Percentiles rank a stretch among this genome's conserved stretches.
Conservation (phyloP, 2,113 vertebrate species). For the Sminthopsis crassicaudata region DNA sequence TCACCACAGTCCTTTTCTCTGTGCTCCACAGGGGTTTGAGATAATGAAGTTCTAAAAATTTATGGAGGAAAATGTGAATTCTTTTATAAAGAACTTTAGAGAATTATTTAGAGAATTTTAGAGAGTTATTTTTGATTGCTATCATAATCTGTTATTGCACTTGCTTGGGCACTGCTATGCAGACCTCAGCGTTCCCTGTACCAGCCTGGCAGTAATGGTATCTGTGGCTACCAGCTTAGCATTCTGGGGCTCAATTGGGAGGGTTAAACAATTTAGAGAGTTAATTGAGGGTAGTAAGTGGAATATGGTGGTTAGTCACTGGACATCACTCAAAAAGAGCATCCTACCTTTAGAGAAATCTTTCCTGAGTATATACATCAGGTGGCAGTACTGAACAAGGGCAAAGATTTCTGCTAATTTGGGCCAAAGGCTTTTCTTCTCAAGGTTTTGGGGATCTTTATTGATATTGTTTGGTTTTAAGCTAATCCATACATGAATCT, state of each 20-base stretch:
- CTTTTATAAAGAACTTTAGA: background rate
- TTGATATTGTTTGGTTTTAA: conserved; percentile 53
- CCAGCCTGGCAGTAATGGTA: no score
- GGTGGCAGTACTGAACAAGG: background rate
- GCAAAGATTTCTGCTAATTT: background rate
- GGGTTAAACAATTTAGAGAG: background rate
- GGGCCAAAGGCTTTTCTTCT: background rate
- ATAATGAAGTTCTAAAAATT: background rate
- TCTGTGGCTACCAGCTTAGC: background rate
- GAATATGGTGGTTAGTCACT: background rate
- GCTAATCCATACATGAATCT: conserved; percentile 26
- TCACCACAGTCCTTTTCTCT: background rate
- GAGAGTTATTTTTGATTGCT: background rate
- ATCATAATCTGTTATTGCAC: background rate
- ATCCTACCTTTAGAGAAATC: conserved; percentile 27
- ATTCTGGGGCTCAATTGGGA: background rate
- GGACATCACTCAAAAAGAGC: background rate
- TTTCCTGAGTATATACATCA: background rate
- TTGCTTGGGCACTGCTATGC: background rate
- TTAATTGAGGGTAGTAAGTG: background rate
- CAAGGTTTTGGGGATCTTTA: conserved; percentile 20
- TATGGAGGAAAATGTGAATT: background rate
- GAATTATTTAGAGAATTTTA: no score
- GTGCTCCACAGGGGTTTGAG: background rate
- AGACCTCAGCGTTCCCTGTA: background rate